Percentiles rank a stretch among this genome's conserved stretches.
Conservation (phyloP, 1,140 invertebrate genomes). For the Nasonia giraulti region DNA sequence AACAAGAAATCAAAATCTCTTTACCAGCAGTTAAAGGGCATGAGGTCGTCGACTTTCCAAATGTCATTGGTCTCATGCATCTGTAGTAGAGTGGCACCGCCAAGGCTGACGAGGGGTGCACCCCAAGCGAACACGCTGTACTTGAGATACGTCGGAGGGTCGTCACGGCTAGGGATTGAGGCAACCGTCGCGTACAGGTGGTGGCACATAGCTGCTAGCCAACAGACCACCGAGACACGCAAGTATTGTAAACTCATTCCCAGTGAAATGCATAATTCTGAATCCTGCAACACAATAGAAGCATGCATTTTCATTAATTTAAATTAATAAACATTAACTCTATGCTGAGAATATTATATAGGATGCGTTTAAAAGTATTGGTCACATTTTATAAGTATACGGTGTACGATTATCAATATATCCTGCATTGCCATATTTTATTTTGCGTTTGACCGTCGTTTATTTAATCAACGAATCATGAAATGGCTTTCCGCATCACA, state of each 20-base stretch:
- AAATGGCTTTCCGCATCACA: too few relatives aligned
- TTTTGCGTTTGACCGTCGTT: too few relatives aligned
- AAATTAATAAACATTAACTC: not conserved
- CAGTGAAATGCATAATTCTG: constrained; percentile 78
- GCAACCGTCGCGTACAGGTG: constrained; percentile 75
- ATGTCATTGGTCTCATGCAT: constrained; percentile 64
- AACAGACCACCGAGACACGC: constrained; percentile 78
- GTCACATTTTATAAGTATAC: too few relatives aligned
- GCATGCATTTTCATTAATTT: not conserved
- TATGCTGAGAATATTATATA: too few relatives aligned
- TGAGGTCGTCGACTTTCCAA: constrained; percentile 68
- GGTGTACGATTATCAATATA: too few relatives aligned
- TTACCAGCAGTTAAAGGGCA: constrained; percentile 74
- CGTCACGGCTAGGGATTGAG: constrained; percentile 68
- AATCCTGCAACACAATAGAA: constrained; percentile 73
- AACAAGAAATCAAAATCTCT: not conserved
- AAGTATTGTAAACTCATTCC: constrained; percentile 79
- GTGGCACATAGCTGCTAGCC: constrained; percentile 79
- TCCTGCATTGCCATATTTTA: too few relatives aligned
- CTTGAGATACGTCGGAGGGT: constrained; percentile 71
- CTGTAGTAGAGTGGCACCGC: constrained; percentile 65
- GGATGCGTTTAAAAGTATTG: too few relatives aligned
- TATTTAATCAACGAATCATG: too few relatives aligned
- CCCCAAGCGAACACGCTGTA: constrained; percentile 75
- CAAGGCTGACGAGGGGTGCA: constrained; percentile 68